phyloP scores from a whole-genome alignment of 2,888 invertebrate species.

The Tupiocoris notatus region DNA sequence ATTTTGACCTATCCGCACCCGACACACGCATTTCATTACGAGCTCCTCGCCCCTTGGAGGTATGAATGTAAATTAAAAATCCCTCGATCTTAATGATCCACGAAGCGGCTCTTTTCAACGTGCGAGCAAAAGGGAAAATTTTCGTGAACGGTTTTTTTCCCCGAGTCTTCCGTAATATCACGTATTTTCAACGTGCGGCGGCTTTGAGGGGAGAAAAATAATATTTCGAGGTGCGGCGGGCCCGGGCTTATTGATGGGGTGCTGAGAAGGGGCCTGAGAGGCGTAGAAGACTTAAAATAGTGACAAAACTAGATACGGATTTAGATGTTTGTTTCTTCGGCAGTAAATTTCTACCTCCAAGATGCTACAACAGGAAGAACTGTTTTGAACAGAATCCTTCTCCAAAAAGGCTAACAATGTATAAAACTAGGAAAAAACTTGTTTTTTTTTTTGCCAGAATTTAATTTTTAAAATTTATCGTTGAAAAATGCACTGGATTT shows the following conservation, averaged over 20 bases:
- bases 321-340: constrained; percentile 39
- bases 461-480: too few relatives aligned
- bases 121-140: neutral
- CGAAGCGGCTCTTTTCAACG: neutral
- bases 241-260: constrained; percentile 28
- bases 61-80: constrained; percentile 34
- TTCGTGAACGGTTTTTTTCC: neutral
- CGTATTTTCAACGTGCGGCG: neutral
- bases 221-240: constrained; percentile 22
- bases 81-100: constrained; percentile 33
- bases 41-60: neutral
- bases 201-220: constrained; percentile 10
- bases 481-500: too few relatives aligned
- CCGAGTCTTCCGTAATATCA: neutral
- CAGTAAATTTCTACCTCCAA: constrained; percentile 26
- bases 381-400: neutral
- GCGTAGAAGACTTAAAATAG: constrained; percentile 38
- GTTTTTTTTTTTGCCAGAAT: too few relatives aligned
- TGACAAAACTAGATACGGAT: constrained; percentile 39
- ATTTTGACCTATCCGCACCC: constrained; percentile 21
- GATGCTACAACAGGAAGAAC: neutral
- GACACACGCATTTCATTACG: constrained; percentile 9
- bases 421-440: too few relatives aligned
- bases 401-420: too few relatives aligned
- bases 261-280: constrained; percentile 18